phyloP scores from a whole-genome alignment of 2,888 invertebrate species.

The Calameuta filiformis region DNA sequence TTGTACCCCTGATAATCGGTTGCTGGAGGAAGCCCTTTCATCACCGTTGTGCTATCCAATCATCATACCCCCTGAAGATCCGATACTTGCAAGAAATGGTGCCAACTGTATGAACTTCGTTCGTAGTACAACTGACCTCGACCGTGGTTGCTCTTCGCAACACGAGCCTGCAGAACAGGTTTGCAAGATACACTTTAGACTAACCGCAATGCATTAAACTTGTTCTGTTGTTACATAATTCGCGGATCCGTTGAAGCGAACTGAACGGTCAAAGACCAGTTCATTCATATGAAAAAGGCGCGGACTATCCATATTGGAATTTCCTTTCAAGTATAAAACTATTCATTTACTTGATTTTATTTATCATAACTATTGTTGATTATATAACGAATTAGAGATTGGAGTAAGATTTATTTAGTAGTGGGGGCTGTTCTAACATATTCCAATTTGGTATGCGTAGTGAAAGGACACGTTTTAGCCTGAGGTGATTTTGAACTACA shows the following conservation, averaged over 20 bases:
- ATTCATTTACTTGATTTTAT: background rate
- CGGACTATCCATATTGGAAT: background rate
- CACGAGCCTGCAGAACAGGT: conserved; percentile 79
- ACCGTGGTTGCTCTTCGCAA: conserved; percentile 69
- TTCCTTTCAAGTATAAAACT: background rate
- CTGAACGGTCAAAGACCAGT: background rate
- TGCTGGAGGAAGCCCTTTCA: conserved; percentile 64
- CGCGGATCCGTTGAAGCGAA: background rate
- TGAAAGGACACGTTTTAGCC: background rate
- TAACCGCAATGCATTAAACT: background rate
- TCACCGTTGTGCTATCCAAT: conserved; percentile 56
- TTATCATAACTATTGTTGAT: background rate
- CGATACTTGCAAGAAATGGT: conserved; percentile 68
- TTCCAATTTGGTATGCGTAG: background rate
- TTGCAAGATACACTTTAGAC: conserved; percentile 28
- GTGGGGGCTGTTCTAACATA: background rate
- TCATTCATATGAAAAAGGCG: background rate
- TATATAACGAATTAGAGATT: background rate
- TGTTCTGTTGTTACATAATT: background rate
- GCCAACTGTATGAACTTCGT: conserved; percentile 80
- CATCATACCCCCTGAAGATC: conserved; percentile 63
- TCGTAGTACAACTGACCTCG: conserved; percentile 75
- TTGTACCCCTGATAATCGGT: conserved; percentile 72
- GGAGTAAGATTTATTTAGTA: background rate
- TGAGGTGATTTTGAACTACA: background rate